Evolutionary conservation across 2,113 vertebrate species (phyloP), one percentile per base, ranked within the genome.

Genomic region (Saccopteryx bilineata): DNA sequence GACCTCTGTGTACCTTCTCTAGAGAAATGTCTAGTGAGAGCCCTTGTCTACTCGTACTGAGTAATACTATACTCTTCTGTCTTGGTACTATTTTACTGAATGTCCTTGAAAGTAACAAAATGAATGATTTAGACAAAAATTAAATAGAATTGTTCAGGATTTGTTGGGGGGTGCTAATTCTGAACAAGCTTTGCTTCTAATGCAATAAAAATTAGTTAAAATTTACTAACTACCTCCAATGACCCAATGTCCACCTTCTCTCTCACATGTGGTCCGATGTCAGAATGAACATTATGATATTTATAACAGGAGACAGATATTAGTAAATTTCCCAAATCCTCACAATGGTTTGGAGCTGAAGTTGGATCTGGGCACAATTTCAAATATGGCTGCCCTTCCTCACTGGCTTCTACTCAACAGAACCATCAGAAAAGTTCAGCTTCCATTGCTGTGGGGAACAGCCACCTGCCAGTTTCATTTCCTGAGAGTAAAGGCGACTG

Each of bases 271-370:
- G 61, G 61, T 76, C 39, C 33, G 54, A 58, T 10, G 23, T 80
- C n/a, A 86, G n/a, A 65, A 80, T 15, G 71, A 90, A 76, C 21
- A 90, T 33, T 66, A 66, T 68, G 26, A 31, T 82, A 81, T 56
- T 92, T 56, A 72, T 31, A 68, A 93, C 1, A 68, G 68, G 26
- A 63, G 17, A 76, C 87, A 24, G 19, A 85, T 33, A 10, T 28
- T 61, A 90, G 60, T n/a, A 86, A 46, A 78, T 21, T 81, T 71
- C 76, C 46, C 26, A 84, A 80, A 91, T 92, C 28, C 24, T 93
- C 46, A 66, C 56, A 91, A 52, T 48, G 39, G 26, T 63, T 75
- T 81, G 74, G 54, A 71, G 39, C 28, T 58, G 56, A 84, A 28
- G 3, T 71, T 15, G 50, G 21, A 90, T 79, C 50, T 74, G 66